Conservation (phyloP, 2,797 vertebrate species). For the Siniperca undulata region DNA sequence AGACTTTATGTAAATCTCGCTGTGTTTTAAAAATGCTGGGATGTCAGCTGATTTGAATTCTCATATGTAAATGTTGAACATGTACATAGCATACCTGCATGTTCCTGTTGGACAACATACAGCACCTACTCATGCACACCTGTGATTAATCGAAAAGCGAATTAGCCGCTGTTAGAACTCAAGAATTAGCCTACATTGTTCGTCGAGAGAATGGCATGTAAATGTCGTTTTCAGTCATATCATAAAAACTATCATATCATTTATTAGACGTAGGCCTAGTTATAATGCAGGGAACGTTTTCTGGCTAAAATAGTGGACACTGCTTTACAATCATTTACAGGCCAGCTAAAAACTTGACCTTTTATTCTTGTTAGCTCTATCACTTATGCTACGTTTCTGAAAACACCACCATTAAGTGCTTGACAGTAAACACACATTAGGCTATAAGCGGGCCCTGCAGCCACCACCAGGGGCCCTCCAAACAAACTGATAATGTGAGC, state of each 20-base stretch:
- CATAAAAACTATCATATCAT: background rate
- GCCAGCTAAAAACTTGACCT: background rate
- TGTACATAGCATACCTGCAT: background rate
- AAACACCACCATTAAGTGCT: background rate
- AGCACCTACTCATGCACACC: background rate
- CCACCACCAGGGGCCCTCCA: background rate
- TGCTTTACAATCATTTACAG: background rate
- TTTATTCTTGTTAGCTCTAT: background rate
- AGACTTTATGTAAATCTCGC: background rate
- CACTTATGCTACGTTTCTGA: background rate
- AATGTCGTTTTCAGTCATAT: background rate
- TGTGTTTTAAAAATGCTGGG: background rate
- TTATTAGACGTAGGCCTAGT: background rate
- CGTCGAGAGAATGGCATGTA: background rate
- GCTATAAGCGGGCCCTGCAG: background rate
- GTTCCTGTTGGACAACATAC: background rate
- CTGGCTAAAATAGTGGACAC: background rate
- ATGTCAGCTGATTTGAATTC: background rate
- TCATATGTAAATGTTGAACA: background rate
- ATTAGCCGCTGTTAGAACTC: background rate
- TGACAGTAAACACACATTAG: background rate
- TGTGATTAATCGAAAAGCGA: background rate
- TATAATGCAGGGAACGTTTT: background rate
- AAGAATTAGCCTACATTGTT: background rate
- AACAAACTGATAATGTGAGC: background rate